Percentiles rank a stretch among this genome's conserved stretches.
Evolutionary conservation across 2,113 vertebrate genomes (phyloP).

Genomic region (Stegostoma tigrinum): DNA sequence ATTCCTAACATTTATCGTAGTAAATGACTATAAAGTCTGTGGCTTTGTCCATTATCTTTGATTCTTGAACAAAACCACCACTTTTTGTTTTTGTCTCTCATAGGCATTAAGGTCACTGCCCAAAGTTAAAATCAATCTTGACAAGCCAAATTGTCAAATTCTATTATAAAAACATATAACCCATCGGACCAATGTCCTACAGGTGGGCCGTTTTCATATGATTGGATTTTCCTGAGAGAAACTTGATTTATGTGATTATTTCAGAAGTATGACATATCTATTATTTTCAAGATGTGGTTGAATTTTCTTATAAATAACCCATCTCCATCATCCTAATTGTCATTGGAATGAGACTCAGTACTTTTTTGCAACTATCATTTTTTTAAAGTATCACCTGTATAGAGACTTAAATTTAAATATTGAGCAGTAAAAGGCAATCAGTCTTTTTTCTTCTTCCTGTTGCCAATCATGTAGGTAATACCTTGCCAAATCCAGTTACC

Average conservation of each 20-base stretch:
- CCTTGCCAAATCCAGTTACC: background rate
- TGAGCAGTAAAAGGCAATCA: too few relatives aligned
- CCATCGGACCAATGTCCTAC: background rate
- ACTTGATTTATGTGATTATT: background rate
- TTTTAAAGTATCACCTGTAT: background rate
- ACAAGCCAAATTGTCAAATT: background rate
- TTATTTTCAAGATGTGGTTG: background rate
- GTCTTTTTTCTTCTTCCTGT: background rate
- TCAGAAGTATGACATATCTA: background rate
- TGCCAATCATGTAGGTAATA: background rate
- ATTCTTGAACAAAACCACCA: background rate
- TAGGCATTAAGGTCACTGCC: background rate
- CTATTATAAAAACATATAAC: background rate
- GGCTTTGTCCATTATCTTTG: background rate
- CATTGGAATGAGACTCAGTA: background rate
- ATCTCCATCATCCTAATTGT: background rate
- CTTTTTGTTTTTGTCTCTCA: background rate
- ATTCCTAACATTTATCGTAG: background rate
- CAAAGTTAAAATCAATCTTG: conserved; percentile 14
- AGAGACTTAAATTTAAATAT: background rate
- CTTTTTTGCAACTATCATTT: background rate
- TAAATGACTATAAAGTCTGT: background rate
- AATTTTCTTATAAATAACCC: background rate
- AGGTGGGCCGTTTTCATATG: conserved; percentile 16
- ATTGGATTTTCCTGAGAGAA: background rate